Percentiles rank a stretch among this genome's conserved stretches.
Evolutionary conservation across 2,797 vertebrate species (phyloP).

Genomic region (Brachyalestes nurse): DNA sequence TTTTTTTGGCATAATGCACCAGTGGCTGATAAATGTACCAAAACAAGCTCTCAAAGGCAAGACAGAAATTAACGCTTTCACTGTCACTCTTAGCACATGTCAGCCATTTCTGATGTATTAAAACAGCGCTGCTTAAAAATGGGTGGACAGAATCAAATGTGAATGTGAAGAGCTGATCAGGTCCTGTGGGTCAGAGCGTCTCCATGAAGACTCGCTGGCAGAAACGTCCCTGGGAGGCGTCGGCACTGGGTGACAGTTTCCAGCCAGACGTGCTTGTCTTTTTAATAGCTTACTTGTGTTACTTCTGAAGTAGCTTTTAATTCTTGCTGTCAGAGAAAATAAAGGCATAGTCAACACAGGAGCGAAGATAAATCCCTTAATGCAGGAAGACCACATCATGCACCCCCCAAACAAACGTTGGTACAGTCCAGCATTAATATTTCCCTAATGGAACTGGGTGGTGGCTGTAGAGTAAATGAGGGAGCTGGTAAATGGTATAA

Average conservation of each 20-base stretch:
- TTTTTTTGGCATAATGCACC: conserved; percentile 31
- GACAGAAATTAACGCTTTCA: conserved; percentile 54
- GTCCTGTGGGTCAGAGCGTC: conserved; percentile 29
- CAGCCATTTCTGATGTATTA: conserved; percentile 53
- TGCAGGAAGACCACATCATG: conserved; percentile 15
- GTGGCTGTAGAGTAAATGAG: conserved; percentile 39
- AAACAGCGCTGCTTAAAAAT: conserved; percentile 48
- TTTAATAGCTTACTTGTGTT: conserved; percentile 11
- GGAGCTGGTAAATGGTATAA: conserved; percentile 53
- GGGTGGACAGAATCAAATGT: conserved; percentile 18
- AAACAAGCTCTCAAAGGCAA: conserved; percentile 41
- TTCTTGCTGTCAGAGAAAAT: conserved; percentile 37
- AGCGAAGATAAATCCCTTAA: conserved; percentile 36
- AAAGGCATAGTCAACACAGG: conserved; percentile 5
- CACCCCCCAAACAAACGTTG: conserved; percentile 3
- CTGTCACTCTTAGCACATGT: conserved; percentile 48
- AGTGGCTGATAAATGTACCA: conserved; percentile 43
- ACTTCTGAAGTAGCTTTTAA: conserved; percentile 39
- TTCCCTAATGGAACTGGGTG: conserved; percentile 25
- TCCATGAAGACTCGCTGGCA: conserved; percentile 18
- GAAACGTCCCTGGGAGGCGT: neutral
- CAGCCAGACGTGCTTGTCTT: conserved; percentile 27
- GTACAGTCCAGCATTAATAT: conserved; percentile 36
- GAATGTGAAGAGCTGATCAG: conserved; percentile 23
- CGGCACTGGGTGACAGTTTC: neutral